Base-by-base conservation (phyloP, 2,888 invertebrate genomes). In the Tortrix viridana region DNA sequence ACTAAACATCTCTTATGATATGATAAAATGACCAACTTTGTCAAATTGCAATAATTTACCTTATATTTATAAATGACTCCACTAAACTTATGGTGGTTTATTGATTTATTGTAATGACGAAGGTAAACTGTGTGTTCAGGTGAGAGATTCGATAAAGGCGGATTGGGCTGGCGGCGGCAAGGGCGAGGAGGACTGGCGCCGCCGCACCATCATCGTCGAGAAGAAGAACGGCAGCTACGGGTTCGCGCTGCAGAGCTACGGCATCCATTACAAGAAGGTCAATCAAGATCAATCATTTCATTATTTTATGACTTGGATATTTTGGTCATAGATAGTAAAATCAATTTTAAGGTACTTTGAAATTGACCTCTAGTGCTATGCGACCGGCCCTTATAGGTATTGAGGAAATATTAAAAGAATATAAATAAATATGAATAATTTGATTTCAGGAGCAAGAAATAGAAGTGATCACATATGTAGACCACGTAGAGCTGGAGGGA, bases 391-490 rank as follows among this genome's bases (percentile, higher is more conserved):
- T n/a, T n/a, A n/a, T n/a, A n/a, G n/a, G n/a, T n/a, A n/a, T n/a
- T n/a, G n/a, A n/a, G n/a, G n/a, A n/a, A n/a, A n/a, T 6, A 18
- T 3, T n/a, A 5, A 38, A 38, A n/a, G n/a, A 14, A 44, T 9
- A 19, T 5, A 18, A 9, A 19, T 9, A 19, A 16, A 19, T 19
- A 22, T n/a, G 5, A 14, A 14, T 0, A 46, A 5, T 12, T 57
- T 32, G 20, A 55, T 70, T 71, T 9, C 76, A 92, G 89, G 98
- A 97, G 75, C 96, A 97, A 81, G 98, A 98, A 84, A 96, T 98
- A 65, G 98, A 99, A 86, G 96, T 98, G 93, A 97, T 99, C 64
- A 99, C 98, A 0, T 99, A 99, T 82, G 98, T 99, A 49, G 99
- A 99, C 81, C 98, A 98, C 83, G 98, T 99, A 60, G 98, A 98